phyloP scores from a whole-genome alignment of 1,140 invertebrate genomes.

The Centruroides sculpturatus region DNA sequence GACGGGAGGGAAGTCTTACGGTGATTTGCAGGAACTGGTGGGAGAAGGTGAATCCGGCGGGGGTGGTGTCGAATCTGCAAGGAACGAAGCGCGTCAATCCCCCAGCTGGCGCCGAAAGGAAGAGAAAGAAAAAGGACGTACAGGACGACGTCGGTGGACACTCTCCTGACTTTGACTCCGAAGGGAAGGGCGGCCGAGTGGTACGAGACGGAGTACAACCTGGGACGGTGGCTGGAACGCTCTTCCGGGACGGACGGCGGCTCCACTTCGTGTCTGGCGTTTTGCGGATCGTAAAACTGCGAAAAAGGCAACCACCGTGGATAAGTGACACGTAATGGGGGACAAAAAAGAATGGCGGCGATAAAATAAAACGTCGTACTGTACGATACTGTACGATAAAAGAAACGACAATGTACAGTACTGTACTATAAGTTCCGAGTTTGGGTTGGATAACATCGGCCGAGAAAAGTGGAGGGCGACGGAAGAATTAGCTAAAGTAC shows the following conservation, averaged over 20 bases:
- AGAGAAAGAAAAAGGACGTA: neutral
- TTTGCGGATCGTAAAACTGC: conserved; percentile 19
- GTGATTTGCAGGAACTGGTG: conserved; percentile 75
- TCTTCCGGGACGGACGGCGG: conserved; percentile 10
- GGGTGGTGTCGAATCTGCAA: neutral
- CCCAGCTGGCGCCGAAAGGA: conserved; percentile 2
- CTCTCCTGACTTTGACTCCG: conserved; percentile 8
- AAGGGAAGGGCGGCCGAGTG: neutral
- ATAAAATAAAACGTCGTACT: too few species aligned
- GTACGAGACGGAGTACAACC: conserved; percentile 8
- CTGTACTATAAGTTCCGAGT: too few species aligned
- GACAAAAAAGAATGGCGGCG: too few species aligned
- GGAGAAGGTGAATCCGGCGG: conserved; percentile 38
- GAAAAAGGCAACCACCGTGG: neutral
- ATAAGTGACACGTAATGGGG: too few species aligned
- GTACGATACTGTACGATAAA: too few species aligned
- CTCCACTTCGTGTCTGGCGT: conserved; percentile 26
- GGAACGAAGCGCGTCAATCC: too few species aligned
- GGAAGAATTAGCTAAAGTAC: too few species aligned
- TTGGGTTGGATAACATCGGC: too few species aligned
- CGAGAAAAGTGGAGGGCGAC: too few species aligned
- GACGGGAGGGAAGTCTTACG: conserved; percentile 47
- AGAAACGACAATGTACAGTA: too few species aligned
- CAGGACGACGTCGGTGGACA: conserved; percentile 1
- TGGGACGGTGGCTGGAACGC: neutral